These are phyloP conservation scores for Ia io DNA, from an alignment of 2,113 vertebrate species.

Conservation along the genomic window DNA sequence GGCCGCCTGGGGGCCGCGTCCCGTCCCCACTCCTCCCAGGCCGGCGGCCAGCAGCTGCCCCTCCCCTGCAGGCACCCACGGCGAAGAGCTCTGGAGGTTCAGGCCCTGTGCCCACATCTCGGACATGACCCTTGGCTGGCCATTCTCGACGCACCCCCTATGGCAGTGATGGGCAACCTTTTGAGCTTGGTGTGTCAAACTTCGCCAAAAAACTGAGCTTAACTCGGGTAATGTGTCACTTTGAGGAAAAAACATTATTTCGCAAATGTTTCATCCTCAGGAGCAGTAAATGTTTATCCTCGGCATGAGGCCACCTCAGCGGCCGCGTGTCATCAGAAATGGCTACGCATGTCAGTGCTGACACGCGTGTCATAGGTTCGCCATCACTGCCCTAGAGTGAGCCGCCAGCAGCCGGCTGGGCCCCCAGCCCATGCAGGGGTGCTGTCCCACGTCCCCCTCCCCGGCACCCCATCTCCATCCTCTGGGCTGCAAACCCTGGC, in stretches of 20 bases:
- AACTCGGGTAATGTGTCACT: no score
- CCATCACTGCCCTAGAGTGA: fast-evolving
- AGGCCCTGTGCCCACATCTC: fast-evolving
- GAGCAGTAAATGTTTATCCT: no score
- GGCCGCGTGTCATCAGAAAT: no score
- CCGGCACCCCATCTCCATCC: neutral
- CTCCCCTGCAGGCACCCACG: fast-evolving
- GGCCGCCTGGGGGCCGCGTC: fast-evolving
- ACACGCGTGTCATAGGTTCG: no score
- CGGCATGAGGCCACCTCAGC: no score
- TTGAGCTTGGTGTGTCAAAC: no score
- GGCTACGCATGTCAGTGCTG: no score
- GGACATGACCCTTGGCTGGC: fast-evolving
- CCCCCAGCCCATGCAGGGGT: fast-evolving
- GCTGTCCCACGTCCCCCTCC: fast-evolving
- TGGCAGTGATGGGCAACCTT: no score
- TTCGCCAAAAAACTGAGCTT: no score
- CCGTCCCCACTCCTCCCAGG: neutral
- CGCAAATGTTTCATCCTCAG: no score
- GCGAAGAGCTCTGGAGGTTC: no score
- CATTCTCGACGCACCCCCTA: fast-evolving
- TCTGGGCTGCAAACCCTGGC: fast-evolving
- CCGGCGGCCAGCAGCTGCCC: fast-evolving
- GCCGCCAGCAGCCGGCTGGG: fast-evolving
- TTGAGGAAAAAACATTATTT: no score